These are phyloP conservation scores for Heteronetta atricapilla DNA, from an alignment of 2,113 vertebrate genomes.

Conservation along the genomic window DNA sequence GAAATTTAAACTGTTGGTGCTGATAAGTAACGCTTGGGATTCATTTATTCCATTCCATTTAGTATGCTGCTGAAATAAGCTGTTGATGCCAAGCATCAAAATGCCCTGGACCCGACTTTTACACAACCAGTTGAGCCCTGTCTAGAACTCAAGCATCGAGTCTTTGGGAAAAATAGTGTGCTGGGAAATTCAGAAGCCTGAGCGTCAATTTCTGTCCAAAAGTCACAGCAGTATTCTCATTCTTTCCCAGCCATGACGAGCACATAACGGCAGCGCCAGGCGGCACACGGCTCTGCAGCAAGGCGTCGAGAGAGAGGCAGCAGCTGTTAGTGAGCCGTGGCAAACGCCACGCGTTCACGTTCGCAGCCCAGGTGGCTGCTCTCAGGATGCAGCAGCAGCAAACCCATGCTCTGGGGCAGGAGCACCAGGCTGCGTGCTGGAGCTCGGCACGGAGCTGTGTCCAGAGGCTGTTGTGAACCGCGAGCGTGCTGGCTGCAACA, in stretches of 20 bases:
- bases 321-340: background rate
- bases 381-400: background rate
- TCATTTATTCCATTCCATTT: background rate
- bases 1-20: background rate
- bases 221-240: background rate
- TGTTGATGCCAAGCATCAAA: background rate
- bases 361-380: background rate
- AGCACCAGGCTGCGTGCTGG: accelerated
- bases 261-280: background rate
- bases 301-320: background rate
- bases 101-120: background rate
- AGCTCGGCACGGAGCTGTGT: accelerated
- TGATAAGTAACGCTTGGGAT: background rate
- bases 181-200: background rate
- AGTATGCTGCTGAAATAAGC: background rate
- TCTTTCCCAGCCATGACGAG: background rate
- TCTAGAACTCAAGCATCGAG: background rate
- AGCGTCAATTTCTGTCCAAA: background rate
- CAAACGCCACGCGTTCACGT: background rate
- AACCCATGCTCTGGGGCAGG: accelerated
- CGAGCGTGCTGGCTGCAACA: background rate
- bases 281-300: background rate
- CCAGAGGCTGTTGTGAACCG: background rate
- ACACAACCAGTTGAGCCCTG: background rate
- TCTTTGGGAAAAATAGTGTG: background rate